A percentile compares a stretch with the other conserved stretches of the same genome.
Conservation (phyloP, 2,797 vertebrate species). For the Cuniculus paca region DNA sequence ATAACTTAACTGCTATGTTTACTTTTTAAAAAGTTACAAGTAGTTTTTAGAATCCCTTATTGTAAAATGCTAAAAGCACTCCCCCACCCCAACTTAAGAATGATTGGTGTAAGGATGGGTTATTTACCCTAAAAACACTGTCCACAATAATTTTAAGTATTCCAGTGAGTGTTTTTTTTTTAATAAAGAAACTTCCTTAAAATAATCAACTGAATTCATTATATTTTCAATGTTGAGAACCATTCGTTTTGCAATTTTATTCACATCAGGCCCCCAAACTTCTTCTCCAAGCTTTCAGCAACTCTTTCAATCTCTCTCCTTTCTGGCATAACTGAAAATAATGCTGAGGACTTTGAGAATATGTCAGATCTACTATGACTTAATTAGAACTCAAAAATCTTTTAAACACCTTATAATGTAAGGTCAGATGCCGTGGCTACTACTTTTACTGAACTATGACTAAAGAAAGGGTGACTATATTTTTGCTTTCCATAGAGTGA, state of each 20-base stretch:
- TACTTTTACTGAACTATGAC: constrained; percentile 46
- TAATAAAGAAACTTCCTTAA: constrained; percentile 57
- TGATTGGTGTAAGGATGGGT: background rate
- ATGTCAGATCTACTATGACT: background rate
- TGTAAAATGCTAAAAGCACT: constrained; percentile 58
- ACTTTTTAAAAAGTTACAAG: constrained; percentile 34
- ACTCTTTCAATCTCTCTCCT: background rate
- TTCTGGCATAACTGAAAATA: constrained; percentile 52
- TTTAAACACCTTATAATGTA: constrained; percentile 62
- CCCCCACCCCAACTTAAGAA: background rate
- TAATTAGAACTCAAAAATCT: constrained; percentile 52
- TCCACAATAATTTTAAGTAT: constrained; percentile 19
- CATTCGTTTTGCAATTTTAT: constrained; percentile 62
- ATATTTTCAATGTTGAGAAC: constrained; percentile 58
- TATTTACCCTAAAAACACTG: constrained; percentile 44
- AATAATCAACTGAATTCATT: constrained; percentile 63
- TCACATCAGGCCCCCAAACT: background rate
- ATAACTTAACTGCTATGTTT: background rate
- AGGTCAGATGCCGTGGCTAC: constrained; percentile 13
- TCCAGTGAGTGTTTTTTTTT: background rate
- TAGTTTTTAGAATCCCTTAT: constrained; percentile 61
- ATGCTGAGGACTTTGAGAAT: constrained; percentile 37
- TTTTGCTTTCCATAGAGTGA: constrained; percentile 46
- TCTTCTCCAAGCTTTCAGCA: background rate
- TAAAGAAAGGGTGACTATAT: background rate